phyloP scores from a whole-genome alignment of 2,797 vertebrate species.

The Tokudaia muenninki region DNA sequence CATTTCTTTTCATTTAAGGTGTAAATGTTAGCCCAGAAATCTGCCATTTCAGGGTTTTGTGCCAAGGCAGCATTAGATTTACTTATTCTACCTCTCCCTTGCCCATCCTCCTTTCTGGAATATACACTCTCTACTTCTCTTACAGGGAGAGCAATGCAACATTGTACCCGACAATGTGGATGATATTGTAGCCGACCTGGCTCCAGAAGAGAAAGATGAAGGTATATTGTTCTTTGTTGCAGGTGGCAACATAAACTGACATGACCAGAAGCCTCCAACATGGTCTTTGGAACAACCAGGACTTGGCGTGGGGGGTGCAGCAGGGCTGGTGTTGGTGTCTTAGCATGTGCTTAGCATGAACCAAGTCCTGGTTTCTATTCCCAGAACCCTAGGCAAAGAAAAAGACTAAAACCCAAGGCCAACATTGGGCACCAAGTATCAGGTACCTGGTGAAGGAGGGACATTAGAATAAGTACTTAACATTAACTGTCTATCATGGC shows the following conservation, averaged over 20 bases:
- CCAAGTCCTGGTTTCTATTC: not conserved
- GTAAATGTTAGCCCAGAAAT: not conserved
- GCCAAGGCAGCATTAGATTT: not conserved
- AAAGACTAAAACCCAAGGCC: not conserved
- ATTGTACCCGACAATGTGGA: slow-evolving; percentile 98
- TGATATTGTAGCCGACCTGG: slow-evolving; percentile 98
- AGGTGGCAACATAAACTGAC: not conserved
- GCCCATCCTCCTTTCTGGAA: not conserved
- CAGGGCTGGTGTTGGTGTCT: not conserved
- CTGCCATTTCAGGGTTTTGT: not conserved
- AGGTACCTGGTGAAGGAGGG: not conserved
- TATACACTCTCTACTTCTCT: slow-evolving; percentile 75
- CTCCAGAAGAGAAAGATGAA: slow-evolving; percentile 99
- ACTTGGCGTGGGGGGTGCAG: not conserved
- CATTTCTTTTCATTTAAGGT: slow-evolving; percentile 8
- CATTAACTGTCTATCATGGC: not conserved
- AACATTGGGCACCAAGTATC: not conserved
- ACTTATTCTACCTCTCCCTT: not conserved
- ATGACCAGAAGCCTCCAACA: not conserved
- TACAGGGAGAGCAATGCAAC: slow-evolving; percentile 98
- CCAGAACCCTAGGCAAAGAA: not conserved
- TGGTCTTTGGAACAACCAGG: not conserved
- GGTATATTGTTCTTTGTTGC: slow-evolving; percentile 86
- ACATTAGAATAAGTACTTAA: not conserved
- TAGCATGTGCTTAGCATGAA: not conserved